Percentiles rank a stretch among this genome's conserved stretches.
Evolutionary conservation across 2,888 invertebrate genomes (phyloP).

Genomic region (Cantharis rustica): DNA sequence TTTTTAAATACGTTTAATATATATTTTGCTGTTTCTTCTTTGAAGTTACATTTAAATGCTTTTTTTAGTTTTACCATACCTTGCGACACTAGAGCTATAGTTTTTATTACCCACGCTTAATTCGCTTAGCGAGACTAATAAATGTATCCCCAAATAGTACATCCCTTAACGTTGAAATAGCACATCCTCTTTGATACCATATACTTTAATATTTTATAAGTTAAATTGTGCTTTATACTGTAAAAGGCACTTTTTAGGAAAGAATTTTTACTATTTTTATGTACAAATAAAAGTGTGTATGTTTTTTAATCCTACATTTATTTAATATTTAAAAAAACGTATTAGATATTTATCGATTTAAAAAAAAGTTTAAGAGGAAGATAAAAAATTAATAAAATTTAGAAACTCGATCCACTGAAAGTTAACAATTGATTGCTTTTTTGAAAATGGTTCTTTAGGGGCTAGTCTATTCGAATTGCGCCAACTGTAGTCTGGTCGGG

Average conservation of each 20-base stretch:
- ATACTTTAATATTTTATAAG: not conserved
- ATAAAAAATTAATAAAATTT: not conserved
- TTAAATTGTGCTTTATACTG: not conserved
- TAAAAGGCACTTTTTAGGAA: not conserved
- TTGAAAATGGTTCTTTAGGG: constrained; percentile 22
- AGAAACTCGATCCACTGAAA: not conserved
- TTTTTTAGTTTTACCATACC: not conserved
- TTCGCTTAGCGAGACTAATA: not conserved
- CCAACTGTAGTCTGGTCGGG: constrained; percentile 23
- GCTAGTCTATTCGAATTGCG: constrained; percentile 24
- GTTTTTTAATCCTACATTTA: not conserved
- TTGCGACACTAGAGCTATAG: not conserved
- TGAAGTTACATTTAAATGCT: too few species aligned
- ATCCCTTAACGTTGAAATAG: not conserved
- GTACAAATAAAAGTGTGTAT: not conserved
- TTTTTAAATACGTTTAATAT: too few species aligned
- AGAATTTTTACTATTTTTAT: not conserved
- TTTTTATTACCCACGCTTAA: not conserved
- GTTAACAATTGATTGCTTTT: constrained; percentile 24
- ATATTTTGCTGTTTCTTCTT: too few species aligned
- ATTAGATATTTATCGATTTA: not conserved
- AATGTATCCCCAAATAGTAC: not conserved
- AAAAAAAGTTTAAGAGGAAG: not conserved
- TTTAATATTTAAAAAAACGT: not conserved
- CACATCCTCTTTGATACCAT: not conserved